Evolutionary conservation across 2,797 vertebrate genomes (phyloP), one percentile per base, ranked within the genome.

Genomic region (Poecilia wingei): DNA sequence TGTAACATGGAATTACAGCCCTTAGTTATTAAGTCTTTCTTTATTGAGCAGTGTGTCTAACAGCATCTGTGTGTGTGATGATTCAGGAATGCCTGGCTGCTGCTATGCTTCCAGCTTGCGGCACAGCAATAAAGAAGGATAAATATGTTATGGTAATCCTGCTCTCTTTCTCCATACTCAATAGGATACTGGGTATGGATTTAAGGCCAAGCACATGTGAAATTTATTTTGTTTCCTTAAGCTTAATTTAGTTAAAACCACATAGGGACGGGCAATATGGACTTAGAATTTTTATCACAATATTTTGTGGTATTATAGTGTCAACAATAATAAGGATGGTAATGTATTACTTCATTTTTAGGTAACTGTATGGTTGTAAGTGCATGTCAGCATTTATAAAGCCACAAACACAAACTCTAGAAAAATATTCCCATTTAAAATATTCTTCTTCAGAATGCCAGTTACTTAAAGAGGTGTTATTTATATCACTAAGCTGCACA

Each of bases 1-100:
- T 77, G 66, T 80, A 66, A 78, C 80, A 82, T 71, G 53, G 4
- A 77, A 72, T 78, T 66, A 71, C 39, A 66, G 75, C 75, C 74
- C 36, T 45, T 74, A 80, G 74, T 74, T 45, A 78, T 75, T 74
- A 45, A 71, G 36, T 47, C 22, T 55, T 75, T 51, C n/a, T 83
- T 86, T 66, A 39, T 31, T 66, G 61, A 36, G 18, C 33, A 66
- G 61, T 36, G 18, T 64, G 33, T 36, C 33, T 64, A 36, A 39
- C 33, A 36, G 33, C 33, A 39, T 66, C 61, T 68, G 36, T 68
- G 64, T 61, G 64, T 41, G 64, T 13, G 18, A 39, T 41, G 36
- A 68, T 25, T 41, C 64, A 68, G 64, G 64, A 68, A 68, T 68
- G 36, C 36, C 36, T 39, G 33, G 64, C 20, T 25, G 14, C 33